Percentiles rank a stretch among this genome's conserved stretches.
These are phyloP conservation scores for Falco berigora DNA, from an alignment of 2,797 vertebrate genomes.

Conservation along the genomic window DNA sequence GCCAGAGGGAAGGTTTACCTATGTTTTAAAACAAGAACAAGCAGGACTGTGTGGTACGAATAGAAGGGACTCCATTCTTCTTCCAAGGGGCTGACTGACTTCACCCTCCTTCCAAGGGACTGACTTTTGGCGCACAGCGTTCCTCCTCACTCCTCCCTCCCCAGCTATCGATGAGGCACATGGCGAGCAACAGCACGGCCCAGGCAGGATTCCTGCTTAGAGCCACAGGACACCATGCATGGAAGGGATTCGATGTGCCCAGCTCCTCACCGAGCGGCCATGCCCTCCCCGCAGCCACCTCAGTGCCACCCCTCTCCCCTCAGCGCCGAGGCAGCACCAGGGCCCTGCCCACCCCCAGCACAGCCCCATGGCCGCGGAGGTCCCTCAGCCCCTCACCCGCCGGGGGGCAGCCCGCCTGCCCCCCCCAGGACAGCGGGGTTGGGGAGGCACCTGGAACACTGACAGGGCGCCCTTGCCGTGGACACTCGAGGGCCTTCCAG, in stretches of 20 bases:
- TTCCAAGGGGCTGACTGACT: not conserved
- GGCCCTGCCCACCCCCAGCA: not conserved
- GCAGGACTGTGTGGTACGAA: not conserved
- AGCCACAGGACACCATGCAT: rapidly evolving
- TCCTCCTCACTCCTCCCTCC: not conserved
- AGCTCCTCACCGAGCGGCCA: rapidly evolving
- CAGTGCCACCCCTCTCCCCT: not conserved
- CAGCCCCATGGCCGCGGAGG: rapidly evolving
- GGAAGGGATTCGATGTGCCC: rapidly evolving
- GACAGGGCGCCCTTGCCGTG: rapidly evolving
- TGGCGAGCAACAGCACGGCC: rapidly evolving
- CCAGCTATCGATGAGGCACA: rapidly evolving
- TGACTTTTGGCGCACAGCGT: rapidly evolving
- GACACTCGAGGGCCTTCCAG: not conserved
- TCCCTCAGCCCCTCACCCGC: not conserved
- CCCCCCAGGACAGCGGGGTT: rapidly evolving
- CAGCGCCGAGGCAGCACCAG: not conserved
- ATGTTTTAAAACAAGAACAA: rapidly evolving
- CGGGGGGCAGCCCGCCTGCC: rapidly evolving
- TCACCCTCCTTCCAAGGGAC: too few species aligned
- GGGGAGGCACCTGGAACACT: rapidly evolving
- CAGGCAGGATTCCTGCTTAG: rapidly evolving
- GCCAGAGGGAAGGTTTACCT: rapidly evolving
- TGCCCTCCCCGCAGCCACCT: not conserved
- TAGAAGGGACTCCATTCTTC: rapidly evolving